Base-by-base conservation (phyloP, 1,140 invertebrate species). In the Drosophila saltans region DNA sequence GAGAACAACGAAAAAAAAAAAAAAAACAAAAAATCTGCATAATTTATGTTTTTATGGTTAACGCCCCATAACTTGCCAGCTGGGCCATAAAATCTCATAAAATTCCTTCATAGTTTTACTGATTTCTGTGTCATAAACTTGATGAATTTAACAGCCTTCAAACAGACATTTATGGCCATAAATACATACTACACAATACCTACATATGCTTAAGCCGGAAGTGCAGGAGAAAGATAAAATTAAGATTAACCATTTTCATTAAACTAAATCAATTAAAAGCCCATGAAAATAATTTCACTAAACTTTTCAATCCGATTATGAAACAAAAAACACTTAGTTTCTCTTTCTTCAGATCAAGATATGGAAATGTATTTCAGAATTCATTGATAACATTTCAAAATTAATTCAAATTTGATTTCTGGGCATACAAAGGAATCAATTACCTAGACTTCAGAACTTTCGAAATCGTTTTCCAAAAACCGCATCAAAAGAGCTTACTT, bases 21-120 rank as follows among this genome's bases (percentile, higher is more conserved):
- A 43, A 43, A 43, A 43, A 52, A 24, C 8, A 24, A 69, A 89
- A 80, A 82, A 88, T 89, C 83, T 88, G 76, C 76, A 88, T 88
- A 88, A 88, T 88, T 88, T 89, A 88, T 89, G 69, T 89, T 89
- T 89, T 52, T 52, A 80, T 89, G 80, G 73, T 69, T 72, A 36
- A 75, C 75, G 75, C 75, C 75, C 75, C 67, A 77, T 60, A 55
- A 64, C 36, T 52, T 57, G 48, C 72, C 40, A 57, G 11, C 39
- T 72, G 16, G 61, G 66, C 56, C 64, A 81, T 81, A 81, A 81
- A 81, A 73, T 77, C 68, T 80, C 78, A 80, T 80, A 80, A 80
- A 80, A 66, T 69, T 69, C 62, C 45, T 52, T 52, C 45, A 75
- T 79, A 80, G 70, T 79, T 79, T 64, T 52, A 52, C 45, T 52